These are phyloP conservation scores for Pipa parva DNA, from an alignment of 2,113 vertebrate genomes.

Conservation along the genomic window DNA sequence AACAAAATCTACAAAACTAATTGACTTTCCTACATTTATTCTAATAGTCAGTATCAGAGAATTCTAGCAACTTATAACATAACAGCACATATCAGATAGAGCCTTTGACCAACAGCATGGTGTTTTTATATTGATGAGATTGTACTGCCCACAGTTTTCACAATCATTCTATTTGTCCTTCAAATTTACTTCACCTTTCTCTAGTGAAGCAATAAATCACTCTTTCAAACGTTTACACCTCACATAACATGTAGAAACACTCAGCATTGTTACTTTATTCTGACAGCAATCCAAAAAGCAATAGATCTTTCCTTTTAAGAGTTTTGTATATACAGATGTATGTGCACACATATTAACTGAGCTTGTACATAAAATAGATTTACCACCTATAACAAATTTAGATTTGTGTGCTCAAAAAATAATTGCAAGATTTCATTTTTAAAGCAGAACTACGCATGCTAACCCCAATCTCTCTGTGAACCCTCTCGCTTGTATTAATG, in stretches of 20 bases:
- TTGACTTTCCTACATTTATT: too few species aligned
- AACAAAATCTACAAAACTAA: too few species aligned
- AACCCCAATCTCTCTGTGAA: constrained; percentile 13
- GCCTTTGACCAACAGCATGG: background rate
- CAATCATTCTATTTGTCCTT: constrained; percentile 28
- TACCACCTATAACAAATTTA: constrained; percentile 22
- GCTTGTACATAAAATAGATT: constrained; percentile 12
- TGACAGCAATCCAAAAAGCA: constrained; percentile 17
- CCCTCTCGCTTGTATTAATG: constrained; percentile 13
- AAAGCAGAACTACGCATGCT: constrained; percentile 4
- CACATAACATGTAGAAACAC: constrained; percentile 27
- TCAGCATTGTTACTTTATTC: constrained; percentile 18
- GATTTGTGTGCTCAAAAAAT: constrained; percentile 17
- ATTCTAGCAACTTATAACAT: background rate
- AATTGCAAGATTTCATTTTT: constrained; percentile 5
- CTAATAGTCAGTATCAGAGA: too few species aligned
- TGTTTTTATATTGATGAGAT: constrained; percentile 3
- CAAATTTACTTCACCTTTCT: constrained; percentile 27
- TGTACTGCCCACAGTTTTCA: constrained; percentile 8
- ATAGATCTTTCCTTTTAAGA: constrained; percentile 6
- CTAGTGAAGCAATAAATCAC: constrained; percentile 21
- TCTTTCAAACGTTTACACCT: constrained; percentile 29
- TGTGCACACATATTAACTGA: constrained; percentile 11
- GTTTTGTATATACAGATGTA: background rate
- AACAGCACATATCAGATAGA: background rate